Evolutionary conservation across 2,888 invertebrate species (phyloP).

Genomic region (Luperina testacea): DNA sequence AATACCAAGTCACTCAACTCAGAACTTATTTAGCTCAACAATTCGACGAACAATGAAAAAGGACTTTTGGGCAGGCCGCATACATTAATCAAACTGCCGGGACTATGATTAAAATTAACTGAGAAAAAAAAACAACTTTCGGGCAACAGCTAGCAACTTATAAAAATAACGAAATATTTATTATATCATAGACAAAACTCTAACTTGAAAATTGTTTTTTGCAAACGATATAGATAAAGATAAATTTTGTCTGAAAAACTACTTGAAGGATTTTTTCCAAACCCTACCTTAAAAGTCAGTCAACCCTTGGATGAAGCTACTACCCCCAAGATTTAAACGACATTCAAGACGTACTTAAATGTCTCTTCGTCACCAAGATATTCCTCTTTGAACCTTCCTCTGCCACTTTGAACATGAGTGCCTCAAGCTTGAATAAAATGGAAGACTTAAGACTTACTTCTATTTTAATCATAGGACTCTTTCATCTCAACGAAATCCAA

Average conservation of each 20-base stretch:
- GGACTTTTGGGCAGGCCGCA: not conserved
- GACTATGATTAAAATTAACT: not conserved
- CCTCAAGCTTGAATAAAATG: not conserved
- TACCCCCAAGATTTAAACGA: not conserved
- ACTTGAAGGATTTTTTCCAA: not conserved
- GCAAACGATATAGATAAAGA: not conserved
- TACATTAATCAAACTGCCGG: not conserved
- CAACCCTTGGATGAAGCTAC: not conserved
- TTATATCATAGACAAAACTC: not conserved
- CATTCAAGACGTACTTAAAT: not conserved
- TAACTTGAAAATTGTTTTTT: not conserved
- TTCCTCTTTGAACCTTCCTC: not conserved
- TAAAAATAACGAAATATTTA: not conserved
- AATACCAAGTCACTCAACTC: not conserved
- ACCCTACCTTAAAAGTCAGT: not conserved
- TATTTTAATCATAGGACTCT: constrained; percentile 14
- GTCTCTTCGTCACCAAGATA: not conserved
- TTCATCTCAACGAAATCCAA: constrained; percentile 2
- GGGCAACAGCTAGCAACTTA: not conserved
- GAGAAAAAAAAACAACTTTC: not conserved
- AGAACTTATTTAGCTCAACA: not conserved
- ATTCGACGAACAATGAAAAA: not conserved
- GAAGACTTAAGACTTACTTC: not conserved
- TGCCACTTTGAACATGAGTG: not conserved
- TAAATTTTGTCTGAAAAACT: not conserved